Percentiles rank a stretch among this genome's conserved stretches.
These are phyloP conservation scores for Sorex araneus DNA, from an alignment of 2,113 vertebrate genomes.

Conservation along the genomic window DNA sequence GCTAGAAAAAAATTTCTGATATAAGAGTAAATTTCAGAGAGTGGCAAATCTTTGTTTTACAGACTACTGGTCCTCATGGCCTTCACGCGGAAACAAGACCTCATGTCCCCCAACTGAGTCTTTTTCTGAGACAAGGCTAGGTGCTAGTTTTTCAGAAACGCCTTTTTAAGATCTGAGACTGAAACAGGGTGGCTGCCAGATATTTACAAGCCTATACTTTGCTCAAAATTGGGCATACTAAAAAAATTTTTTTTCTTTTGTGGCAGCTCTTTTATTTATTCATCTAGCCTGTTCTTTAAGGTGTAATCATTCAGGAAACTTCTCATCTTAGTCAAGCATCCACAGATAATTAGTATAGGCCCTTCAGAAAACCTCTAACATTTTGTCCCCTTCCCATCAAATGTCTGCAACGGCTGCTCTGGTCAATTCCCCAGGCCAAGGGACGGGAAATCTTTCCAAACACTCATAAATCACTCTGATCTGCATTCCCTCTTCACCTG, in stretches of 20 bases:
- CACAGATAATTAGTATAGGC: constrained; percentile 63
- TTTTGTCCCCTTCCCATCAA: not conserved
- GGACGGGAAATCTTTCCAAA: constrained; percentile 52
- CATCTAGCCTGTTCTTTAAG: constrained; percentile 50
- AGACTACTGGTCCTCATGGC: no score
- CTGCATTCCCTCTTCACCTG: not conserved
- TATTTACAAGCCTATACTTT: constrained; percentile 57
- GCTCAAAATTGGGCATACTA: constrained; percentile 27
- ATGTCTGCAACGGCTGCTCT: not conserved
- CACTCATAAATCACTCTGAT: constrained; percentile 71
- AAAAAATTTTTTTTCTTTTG: not conserved
- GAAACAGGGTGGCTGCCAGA: constrained; percentile 21
- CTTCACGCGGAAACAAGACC: not conserved
- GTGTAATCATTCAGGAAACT: constrained; percentile 65
- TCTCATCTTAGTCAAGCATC: constrained; percentile 45
- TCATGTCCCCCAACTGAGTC: not conserved
- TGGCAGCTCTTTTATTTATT: constrained; percentile 61
- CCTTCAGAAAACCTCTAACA: constrained; percentile 55
- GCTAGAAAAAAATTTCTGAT: not conserved
- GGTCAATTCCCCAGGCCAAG: constrained; percentile 49
- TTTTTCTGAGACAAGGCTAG: not conserved
- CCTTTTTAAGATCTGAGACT: not conserved
- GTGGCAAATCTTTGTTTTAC: not conserved
- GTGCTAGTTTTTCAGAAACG: not conserved
- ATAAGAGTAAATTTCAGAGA: not conserved